phyloP scores from a whole-genome alignment of 2,113 vertebrate genomes.

The Argyrosomus japonicus region DNA sequence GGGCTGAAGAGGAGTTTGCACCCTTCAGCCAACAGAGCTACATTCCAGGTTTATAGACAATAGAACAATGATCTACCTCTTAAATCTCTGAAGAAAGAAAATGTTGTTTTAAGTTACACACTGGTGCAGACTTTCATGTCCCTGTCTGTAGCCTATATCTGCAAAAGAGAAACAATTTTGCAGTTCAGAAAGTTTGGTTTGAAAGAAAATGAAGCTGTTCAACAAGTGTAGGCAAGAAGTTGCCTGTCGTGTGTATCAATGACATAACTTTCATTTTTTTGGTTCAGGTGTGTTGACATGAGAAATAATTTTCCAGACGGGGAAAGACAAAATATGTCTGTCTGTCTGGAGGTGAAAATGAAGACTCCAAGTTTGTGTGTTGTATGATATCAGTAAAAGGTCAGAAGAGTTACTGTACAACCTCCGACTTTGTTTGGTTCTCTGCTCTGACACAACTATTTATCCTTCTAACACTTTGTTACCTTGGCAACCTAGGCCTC shows the following conservation, averaged over 20 bases:
- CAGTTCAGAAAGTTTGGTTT: background rate
- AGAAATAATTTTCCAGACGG: background rate
- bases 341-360: background rate
- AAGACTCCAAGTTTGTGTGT: background rate
- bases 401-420: conserved; percentile 2
- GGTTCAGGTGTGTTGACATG: conserved; percentile 12
- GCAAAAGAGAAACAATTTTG: background rate
- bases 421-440: conserved; percentile 3
- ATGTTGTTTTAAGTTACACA: conserved; percentile 1
- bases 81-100: background rate
- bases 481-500: background rate
- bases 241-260: background rate
- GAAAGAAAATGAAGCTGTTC: background rate
- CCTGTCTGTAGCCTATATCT: background rate
- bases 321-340: background rate
- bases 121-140: background rate
- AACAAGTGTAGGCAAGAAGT: background rate
- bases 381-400: background rate
- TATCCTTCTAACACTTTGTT: conserved; percentile 1
- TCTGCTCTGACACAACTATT: conserved; percentile 13
- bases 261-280: background rate
- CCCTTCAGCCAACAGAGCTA: background rate
- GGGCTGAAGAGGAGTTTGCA: background rate
- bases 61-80: background rate
- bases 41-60: background rate